These are phyloP conservation scores for Dynastes tityus DNA, from an alignment of 2,888 invertebrate species.

Conservation along the genomic window DNA sequence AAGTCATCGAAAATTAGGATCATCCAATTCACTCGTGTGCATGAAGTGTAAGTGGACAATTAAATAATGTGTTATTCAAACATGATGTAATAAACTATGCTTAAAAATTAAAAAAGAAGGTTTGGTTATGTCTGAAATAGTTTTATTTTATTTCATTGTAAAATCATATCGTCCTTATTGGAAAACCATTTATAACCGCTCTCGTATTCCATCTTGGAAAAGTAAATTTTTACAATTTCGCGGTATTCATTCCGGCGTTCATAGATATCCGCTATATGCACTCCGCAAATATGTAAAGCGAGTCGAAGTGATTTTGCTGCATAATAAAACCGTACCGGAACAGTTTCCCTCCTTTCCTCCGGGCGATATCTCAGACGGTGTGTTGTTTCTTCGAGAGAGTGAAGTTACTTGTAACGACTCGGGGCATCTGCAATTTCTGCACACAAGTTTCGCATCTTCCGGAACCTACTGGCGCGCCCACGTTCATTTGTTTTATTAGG, in stretches of 20 bases:
- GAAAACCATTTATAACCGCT: too few species aligned
- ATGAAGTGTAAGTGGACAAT: too few species aligned
- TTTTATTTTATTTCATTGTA: too few species aligned
- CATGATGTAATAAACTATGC: too few species aligned
- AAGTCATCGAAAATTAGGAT: too few species aligned
- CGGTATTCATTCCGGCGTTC: neutral
- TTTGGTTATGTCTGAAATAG: too few species aligned
- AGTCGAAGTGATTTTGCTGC: constrained; percentile 36
- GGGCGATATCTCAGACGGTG: neutral
- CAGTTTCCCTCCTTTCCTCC: neutral
- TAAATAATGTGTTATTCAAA: too few species aligned
- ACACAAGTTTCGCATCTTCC: constrained; percentile 15
- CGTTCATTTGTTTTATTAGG: constrained; percentile 40
- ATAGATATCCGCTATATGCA: neutral
- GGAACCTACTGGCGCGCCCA: neutral
- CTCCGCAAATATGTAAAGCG: constrained; percentile 30
- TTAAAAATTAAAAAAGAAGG: too few species aligned
- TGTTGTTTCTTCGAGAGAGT: constrained; percentile 1
- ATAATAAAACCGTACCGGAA: constrained; percentile 28
- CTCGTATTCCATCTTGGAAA: too few species aligned
- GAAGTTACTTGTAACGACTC: constrained; percentile 10
- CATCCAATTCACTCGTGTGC: too few species aligned
- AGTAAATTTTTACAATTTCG: neutral
- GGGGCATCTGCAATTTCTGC: constrained; percentile 15
- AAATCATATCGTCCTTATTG: too few species aligned